phyloP scores from a whole-genome alignment of 1,140 invertebrate genomes.

The Semibalanus balanoides region DNA sequence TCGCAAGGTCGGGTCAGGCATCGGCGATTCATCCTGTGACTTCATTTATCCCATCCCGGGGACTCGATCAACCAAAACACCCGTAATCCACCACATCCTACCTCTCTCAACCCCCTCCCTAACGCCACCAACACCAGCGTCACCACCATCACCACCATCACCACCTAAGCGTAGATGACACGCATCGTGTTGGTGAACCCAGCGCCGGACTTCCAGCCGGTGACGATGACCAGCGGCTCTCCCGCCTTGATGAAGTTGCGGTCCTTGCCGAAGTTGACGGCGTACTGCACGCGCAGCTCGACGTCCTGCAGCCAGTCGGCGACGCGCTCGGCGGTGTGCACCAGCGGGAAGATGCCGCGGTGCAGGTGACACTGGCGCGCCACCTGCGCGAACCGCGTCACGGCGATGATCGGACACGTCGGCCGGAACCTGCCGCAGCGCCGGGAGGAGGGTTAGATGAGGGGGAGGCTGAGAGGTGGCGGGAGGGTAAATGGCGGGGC shows the following conservation, averaged over 20 bases:
- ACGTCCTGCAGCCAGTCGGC: conserved; percentile 37
- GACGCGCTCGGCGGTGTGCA: conserved; percentile 51
- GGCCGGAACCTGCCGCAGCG: conserved; percentile 64
- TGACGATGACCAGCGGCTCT: conserved; percentile 84
- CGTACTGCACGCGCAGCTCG: conserved; percentile 79
- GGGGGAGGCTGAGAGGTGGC: too few species aligned
- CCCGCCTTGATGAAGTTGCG: conserved; percentile 72
- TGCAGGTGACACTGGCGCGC: conserved; percentile 88
- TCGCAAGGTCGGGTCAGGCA: too few species aligned
- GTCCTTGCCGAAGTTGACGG: conserved; percentile 69
- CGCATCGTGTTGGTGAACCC: conserved; percentile 96
- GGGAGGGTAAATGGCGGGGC: too few species aligned
- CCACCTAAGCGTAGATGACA: conserved; percentile 57
- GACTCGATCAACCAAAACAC: too few species aligned
- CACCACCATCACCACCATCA: background rate
- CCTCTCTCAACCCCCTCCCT: too few species aligned
- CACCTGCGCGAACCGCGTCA: conserved; percentile 73
- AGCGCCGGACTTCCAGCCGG: conserved; percentile 89
- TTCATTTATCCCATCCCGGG: too few species aligned
- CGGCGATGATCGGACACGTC: conserved; percentile 88
- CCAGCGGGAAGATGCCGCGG: conserved; percentile 83
- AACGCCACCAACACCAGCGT: too few species aligned
- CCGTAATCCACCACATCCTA: too few species aligned
- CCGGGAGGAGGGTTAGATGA: too few species aligned
- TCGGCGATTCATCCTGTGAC: too few species aligned